Percentiles rank a stretch among this genome's conserved stretches.
phyloP scores from a whole-genome alignment of 2,797 vertebrate species.

The Bucorvus abyssinicus region DNA sequence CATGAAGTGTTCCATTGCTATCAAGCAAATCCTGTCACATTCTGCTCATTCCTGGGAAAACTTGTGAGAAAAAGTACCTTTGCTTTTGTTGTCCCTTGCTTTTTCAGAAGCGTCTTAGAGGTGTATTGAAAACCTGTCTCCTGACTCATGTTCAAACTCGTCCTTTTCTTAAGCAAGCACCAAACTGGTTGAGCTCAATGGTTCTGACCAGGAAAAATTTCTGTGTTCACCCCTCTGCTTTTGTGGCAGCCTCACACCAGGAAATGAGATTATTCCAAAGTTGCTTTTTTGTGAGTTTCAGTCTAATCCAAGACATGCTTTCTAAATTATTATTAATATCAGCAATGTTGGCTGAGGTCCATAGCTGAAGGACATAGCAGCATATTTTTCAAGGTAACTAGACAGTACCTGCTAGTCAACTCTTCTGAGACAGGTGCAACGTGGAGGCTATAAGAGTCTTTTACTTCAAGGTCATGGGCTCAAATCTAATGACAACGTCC shows the following conservation, averaged over 20 bases:
- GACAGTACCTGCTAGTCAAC: neutral
- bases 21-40: neutral
- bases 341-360: neutral
- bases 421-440: neutral
- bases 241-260: neutral
- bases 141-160: neutral
- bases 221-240: neutral
- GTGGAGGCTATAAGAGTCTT: neutral
- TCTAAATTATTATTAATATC: neutral
- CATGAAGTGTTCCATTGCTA: neutral
- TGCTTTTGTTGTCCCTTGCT: neutral
- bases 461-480: neutral
- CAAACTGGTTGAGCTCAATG: neutral
- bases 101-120: neutral
- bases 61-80: neutral
- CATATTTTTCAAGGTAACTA: neutral
- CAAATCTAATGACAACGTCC: neutral
- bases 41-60: neutral
- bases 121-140: neutral
- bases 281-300: neutral
- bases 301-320: neutral
- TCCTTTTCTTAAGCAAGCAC: neutral
- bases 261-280: neutral
- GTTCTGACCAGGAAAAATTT: neutral
- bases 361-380: neutral